A percentile compares a stretch with the other conserved stretches of the same genome.
Conservation (phyloP, 2,888 invertebrate genomes). For the Aspidiotus rigidus region DNA sequence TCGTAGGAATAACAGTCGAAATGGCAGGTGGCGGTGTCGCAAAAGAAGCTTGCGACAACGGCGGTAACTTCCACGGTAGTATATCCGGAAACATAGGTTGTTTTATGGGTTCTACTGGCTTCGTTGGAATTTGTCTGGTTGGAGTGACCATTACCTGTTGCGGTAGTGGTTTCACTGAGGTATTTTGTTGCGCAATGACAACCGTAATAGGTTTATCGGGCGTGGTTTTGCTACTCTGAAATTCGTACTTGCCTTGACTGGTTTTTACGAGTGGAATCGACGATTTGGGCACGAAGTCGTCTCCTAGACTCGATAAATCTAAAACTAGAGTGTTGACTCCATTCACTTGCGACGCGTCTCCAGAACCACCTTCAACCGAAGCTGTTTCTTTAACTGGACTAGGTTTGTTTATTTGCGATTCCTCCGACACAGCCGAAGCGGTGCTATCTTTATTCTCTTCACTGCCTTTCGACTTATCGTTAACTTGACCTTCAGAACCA, state of each 20-base stretch:
- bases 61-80: constrained; percentile 27
- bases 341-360: constrained; percentile 1
- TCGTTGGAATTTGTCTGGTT: constrained; percentile 19
- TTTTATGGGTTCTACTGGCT: constrained; percentile 30
- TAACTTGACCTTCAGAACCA: not conserved
- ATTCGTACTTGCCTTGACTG: constrained; percentile 30
- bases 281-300: constrained; percentile 28
- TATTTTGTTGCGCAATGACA: constrained; percentile 20
- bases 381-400: constrained; percentile 22
- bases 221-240: constrained; percentile 20
- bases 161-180: constrained; percentile 18
- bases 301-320: constrained; percentile 24
- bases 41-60: constrained; percentile 17
- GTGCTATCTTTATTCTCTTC: constrained; percentile 32
- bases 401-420: not conserved
- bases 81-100: constrained; percentile 23
- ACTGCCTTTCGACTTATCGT: constrained; percentile 23
- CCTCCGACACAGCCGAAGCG: constrained; percentile 2
- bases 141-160: constrained; percentile 29
- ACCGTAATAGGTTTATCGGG: constrained; percentile 26
- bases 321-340: constrained; percentile 16
- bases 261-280: constrained; percentile 25
- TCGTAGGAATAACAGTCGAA: constrained; percentile 7
- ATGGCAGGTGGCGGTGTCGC: constrained; percentile 17
- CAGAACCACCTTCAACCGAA: not conserved